phyloP scores from a whole-genome alignment of 2,888 invertebrate genomes.

The Pollenia labialis region DNA sequence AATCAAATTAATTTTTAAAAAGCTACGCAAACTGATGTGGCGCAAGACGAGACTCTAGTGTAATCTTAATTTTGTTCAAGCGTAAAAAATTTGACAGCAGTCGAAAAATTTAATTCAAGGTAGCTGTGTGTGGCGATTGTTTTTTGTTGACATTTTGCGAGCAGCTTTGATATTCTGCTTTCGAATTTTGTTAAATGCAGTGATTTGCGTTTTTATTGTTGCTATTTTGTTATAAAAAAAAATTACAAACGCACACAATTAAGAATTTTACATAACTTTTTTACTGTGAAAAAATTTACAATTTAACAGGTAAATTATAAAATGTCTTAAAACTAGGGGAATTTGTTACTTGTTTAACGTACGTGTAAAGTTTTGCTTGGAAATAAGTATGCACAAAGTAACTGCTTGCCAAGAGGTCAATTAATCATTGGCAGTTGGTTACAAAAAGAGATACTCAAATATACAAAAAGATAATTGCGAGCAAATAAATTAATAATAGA shows the following conservation, averaged over 20 bases:
- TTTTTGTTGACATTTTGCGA: slow-evolving; percentile 2
- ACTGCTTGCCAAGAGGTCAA: slow-evolving; percentile 19
- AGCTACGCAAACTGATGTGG: not conserved
- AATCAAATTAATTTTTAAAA: too few relatives aligned
- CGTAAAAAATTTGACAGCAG: slow-evolving; percentile 31
- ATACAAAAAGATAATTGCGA: not conserved
- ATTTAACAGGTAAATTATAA: slow-evolving; percentile 4
- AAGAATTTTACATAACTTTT: slow-evolving; percentile 64
- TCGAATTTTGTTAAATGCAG: not conserved
- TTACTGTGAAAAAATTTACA: not conserved
- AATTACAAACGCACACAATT: slow-evolving; percentile 41
- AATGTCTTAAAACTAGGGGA: not conserved
- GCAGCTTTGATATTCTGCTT: not conserved
- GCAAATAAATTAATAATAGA: not conserved
- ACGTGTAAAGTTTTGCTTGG: slow-evolving; percentile 21
- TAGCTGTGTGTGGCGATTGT: slow-evolving; percentile 33
- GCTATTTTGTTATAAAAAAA: slow-evolving; percentile 17
- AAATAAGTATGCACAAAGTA: not conserved
- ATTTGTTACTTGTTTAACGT: not conserved
- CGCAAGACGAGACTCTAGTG: slow-evolving; percentile 13
- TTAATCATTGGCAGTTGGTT: slow-evolving; percentile 27
- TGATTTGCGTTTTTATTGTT: slow-evolving; percentile 36
- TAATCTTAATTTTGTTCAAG: not conserved
- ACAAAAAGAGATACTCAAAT: not conserved
- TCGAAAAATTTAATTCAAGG: slow-evolving; percentile 49